Conservation (phyloP, 2,888 invertebrate genomes). For the Vandiemenella viatica region DNA sequence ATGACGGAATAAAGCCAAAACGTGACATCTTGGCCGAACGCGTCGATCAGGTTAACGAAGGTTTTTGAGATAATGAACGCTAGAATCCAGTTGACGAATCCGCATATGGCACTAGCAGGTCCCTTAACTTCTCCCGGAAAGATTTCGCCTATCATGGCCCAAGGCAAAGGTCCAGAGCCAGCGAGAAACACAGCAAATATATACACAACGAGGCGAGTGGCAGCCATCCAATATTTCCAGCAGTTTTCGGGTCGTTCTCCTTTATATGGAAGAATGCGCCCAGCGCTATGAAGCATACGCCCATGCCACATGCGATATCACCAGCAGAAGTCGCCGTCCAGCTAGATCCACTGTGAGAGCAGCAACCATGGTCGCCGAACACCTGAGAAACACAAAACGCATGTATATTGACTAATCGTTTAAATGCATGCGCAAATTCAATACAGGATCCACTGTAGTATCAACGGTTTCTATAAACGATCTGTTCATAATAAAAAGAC, state of each 20-base stretch:
- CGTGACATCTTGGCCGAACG: constrained; percentile 42
- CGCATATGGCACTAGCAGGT: constrained; percentile 25
- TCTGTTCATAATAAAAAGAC: too few species aligned
- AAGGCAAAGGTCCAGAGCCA: constrained; percentile 77
- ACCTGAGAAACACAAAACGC: not conserved
- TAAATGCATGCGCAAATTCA: too few species aligned
- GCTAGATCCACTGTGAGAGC: constrained; percentile 63
- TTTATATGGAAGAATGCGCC: constrained; percentile 49
- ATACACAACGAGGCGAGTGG: constrained; percentile 27
- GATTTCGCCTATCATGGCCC: constrained; percentile 72
- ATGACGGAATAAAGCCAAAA: constrained; percentile 49
- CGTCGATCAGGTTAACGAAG: constrained; percentile 42
- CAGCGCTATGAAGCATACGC: constrained; percentile 49
- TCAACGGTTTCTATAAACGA: too few species aligned
- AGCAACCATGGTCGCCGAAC: constrained; percentile 51
- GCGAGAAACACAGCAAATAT: constrained; percentile 59
- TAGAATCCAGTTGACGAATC: constrained; percentile 30
- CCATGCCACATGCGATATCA: constrained; percentile 56
- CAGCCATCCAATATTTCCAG: constrained; percentile 19
- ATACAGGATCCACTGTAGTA: too few species aligned
- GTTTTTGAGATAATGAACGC: constrained; percentile 30
- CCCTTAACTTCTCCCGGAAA: constrained; percentile 61
- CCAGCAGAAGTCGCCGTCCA: constrained; percentile 60
- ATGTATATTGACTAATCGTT: too few species aligned
- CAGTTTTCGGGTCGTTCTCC: not conserved